These are phyloP conservation scores for Thalassarche chlororhynchos DNA, from an alignment of 2,113 vertebrate genomes.

Conservation along the genomic window DNA sequence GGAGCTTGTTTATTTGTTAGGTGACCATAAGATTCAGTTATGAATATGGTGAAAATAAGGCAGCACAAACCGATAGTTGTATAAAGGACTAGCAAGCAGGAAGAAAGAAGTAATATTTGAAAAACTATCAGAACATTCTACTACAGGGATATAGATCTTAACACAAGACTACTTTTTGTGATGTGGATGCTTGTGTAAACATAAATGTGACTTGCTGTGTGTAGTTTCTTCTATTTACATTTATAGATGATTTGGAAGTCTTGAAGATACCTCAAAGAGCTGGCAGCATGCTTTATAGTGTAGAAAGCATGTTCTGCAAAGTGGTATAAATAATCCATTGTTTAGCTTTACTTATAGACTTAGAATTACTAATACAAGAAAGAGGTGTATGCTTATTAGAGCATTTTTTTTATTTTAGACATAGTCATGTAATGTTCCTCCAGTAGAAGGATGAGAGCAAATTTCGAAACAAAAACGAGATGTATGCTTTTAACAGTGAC, in stretches of 20 bases:
- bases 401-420: neutral
- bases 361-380: neutral
- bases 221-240: neutral
- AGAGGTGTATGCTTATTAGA: neutral
- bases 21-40: neutral
- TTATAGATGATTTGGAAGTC: neutral
- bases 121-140: neutral
- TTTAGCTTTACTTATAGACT: neutral
- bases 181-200: neutral
- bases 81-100: neutral
- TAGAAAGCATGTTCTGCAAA: neutral
- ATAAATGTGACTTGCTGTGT: neutral
- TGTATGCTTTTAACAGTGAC: neutral
- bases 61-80: neutral
- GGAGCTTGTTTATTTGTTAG: neutral
- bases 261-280: neutral
- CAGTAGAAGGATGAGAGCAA: neutral
- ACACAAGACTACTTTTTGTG: neutral
- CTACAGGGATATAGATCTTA: neutral
- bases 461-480: neutral
- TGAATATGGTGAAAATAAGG: neutral
- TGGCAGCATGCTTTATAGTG: neutral
- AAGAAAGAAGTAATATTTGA: neutral
- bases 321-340: neutral
- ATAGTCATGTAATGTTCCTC: neutral